Base-by-base conservation (phyloP, 2,113 vertebrate genomes). In the Marmota monax region DNA sequence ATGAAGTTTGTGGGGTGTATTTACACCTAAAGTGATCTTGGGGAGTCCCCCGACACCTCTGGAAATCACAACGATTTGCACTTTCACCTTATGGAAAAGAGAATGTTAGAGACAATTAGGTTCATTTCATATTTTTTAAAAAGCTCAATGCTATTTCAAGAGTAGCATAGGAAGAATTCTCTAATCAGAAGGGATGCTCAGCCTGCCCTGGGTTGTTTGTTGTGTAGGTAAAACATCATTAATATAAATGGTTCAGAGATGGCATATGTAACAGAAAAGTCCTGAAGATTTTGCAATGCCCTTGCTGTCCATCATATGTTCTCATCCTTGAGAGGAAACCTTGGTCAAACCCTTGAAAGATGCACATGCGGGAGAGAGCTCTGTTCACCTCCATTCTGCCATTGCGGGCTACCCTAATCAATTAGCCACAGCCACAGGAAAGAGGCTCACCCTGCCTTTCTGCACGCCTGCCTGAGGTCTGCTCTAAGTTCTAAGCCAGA, bases 61-160 rank as follows among this genome's bases (percentile, higher is more conserved):
- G 84, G 34, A 77, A 88, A 91, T 88, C 20, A 58, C 27, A 29
- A 87, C 88, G 61, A 73, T 85, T 67, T 96, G 67, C 61, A 69
- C 37, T 80, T 90, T 77, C 53, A 45, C 18, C 51, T 92, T 69
- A 69, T 37, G 51, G 84, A 56, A 88, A 53, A 83, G 53, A 14
- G 34, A 76, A 67, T 74, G 39, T 27, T 77, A 78, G 67, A 72
- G 56, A 77, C 56, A 90, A 88, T 74, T 56, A 53, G 51, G 27
- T 92, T 42, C 63, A 11, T 74, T 16, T 13, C 29, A 3, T 76
- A 70, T 48, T 65, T 76, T 82, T 72, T 39, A 67, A 72, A 27
- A 39, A 95, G 29, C 42, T 80, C 22, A 70, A 45, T 27, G 32
- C 56, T 58, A 29, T 65, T 39, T 3, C 39, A 91, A 80, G 45